A percentile compares a stretch with the other conserved stretches of the same genome.
Evolutionary conservation across 2,888 invertebrate genomes (phyloP).

Genomic region (Callinectes sapidus): DNA sequence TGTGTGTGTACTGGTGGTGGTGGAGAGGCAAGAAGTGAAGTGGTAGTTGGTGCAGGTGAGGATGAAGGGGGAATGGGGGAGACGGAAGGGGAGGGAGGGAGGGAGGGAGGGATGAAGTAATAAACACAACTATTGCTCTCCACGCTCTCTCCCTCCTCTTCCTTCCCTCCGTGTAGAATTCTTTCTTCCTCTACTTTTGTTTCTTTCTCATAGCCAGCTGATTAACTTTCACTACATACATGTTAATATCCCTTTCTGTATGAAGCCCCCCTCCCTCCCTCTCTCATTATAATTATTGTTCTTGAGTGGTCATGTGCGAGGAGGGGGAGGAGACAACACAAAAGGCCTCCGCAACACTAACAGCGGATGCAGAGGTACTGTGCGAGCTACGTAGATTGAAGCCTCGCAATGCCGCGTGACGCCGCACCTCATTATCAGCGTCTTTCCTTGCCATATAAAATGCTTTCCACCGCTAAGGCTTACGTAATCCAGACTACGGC

Average conservation of each 20-base stretch:
- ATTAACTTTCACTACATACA: constrained; percentile 1
- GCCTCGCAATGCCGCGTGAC: not conserved
- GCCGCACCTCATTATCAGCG: not conserved
- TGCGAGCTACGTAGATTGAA: not conserved
- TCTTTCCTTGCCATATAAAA: not conserved
- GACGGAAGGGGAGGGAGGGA: constrained; percentile 14
- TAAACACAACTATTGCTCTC: not conserved
- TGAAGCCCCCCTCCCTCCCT: not conserved
- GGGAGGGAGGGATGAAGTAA: constrained; percentile 36
- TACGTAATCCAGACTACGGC: not conserved
- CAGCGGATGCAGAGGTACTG: not conserved
- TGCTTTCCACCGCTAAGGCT: not conserved
- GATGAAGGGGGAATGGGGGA: not conserved
- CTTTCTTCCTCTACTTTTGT: constrained; percentile 43
- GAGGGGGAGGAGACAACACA: not conserved
- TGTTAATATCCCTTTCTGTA: not conserved
- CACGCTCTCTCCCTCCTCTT: not conserved
- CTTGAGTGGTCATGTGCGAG: not conserved
- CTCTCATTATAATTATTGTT: constrained; percentile 26
- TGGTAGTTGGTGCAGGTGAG: not conserved
- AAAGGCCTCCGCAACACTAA: not conserved
- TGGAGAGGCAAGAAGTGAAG: not conserved
- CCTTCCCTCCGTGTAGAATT: not conserved
- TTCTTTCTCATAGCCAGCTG: constrained; percentile 27
- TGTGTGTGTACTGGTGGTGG: not conserved